Evolutionary conservation across 2,888 invertebrate genomes (phyloP), one percentile per base, ranked within the genome.

Genomic region (Drosophila histrio): DNA sequence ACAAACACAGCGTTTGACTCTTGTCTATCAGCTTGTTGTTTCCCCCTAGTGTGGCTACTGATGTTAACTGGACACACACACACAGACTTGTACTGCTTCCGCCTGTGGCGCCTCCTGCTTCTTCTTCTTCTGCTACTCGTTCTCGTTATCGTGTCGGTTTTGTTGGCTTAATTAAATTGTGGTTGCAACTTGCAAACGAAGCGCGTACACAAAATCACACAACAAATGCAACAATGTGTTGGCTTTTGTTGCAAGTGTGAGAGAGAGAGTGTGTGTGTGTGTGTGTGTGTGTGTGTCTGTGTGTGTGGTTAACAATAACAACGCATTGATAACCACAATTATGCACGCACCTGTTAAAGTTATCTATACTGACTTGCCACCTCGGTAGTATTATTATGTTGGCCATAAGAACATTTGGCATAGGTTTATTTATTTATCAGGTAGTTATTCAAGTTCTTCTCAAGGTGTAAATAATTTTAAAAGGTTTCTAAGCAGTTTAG

Each of bases 131-230:
- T 17, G 4, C n/a, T 24, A n/a, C 26, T 26, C 13, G 7, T 26
- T 6, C 34, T 46, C 46, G 58, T 54, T 52, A 56, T 41, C 30
- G 68, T 54, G 62, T 44, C 59, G 84, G 83, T 68, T 77, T 80
- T 83, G 88, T 85, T 88, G 89, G 84, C 89, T 84, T 84, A 84
- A 84, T 84, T 84, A 84, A 84, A 84, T 84, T 84, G 84, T 65
- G 84, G 84, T 84, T 84, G 81, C 82, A 78, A 75, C 67, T 87
- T 87, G 84, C 87, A 87, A 88, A 72, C 82, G 87, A 75, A 73
- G 84, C 89, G 84, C 85, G 82, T 88, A 84, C 89, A 84, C 84
- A 87, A 84, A 84, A 87, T 87, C 84, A 77, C 80, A 72, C 68
- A 65, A 52, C 62, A 59, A 54, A 44, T 53, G 68, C 61, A 72